These are phyloP conservation scores for Drosophila borborema DNA, from an alignment of 2,888 invertebrate genomes.

Conservation along the genomic window DNA sequence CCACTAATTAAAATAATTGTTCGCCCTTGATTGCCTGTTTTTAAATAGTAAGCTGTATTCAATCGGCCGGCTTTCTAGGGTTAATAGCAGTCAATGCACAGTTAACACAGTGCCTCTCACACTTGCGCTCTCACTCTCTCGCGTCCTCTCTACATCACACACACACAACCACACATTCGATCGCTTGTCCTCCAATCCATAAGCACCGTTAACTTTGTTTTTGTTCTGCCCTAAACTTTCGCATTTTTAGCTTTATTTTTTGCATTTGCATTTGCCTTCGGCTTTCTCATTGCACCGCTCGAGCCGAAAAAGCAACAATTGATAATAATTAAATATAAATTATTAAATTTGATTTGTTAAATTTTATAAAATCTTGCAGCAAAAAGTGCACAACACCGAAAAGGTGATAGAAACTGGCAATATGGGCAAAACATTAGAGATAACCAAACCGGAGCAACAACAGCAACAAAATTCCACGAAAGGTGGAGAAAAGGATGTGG, in stretches of 20 bases:
- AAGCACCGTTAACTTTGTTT: constrained; percentile 36
- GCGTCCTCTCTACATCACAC: no score
- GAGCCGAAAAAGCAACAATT: constrained; percentile 1
- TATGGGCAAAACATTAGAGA: constrained; percentile 66
- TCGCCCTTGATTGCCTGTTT: not conserved
- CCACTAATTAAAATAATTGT: not conserved
- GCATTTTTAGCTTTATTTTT: constrained; percentile 4
- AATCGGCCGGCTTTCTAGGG: constrained; percentile 22
- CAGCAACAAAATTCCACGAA: constrained; percentile 8
- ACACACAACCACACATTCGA: not conserved
- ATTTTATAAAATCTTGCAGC: constrained; percentile 11
- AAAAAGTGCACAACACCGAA: constrained; percentile 33
- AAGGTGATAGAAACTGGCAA: constrained; percentile 53
- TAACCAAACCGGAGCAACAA: constrained; percentile 46
- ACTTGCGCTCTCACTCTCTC: not conserved
- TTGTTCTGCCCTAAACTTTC: constrained; percentile 13
- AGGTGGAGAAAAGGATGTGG: constrained; percentile 42
- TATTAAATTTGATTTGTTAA: not conserved
- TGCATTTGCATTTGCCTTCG: constrained; percentile 1
- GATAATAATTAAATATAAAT: not conserved
- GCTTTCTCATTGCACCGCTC: not conserved
- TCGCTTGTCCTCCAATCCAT: constrained; percentile 21
- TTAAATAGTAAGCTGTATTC: not conserved
- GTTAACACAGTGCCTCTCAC: not conserved
- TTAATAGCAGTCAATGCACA: constrained; percentile 14